Evolutionary conservation across 2,888 invertebrate species (phyloP).

Genomic region (Callosobruchus maculatus): DNA sequence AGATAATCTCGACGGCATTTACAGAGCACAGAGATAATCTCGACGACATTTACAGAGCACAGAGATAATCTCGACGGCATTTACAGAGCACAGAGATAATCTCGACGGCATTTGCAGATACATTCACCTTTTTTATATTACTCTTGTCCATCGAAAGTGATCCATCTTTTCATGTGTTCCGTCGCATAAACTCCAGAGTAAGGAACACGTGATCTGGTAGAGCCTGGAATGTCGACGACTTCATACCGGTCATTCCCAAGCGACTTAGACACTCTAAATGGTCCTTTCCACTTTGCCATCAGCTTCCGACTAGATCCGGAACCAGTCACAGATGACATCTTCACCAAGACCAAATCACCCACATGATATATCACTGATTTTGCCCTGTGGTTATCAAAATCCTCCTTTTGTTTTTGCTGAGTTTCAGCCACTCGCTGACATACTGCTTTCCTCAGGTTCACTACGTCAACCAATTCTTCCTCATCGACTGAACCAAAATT

Average conservation of each 20-base stretch:
- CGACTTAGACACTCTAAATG: conserved; percentile 9
- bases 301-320: conserved; percentile 17
- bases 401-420: conserved; percentile 13
- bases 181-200: not conserved
- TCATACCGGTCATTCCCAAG: conserved; percentile 12
- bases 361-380: conserved; percentile 3
- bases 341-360: conserved; percentile 14
- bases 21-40: too few relatives aligned
- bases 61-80: too few relatives aligned
- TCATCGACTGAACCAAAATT: not conserved
- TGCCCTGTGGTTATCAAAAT: conserved; percentile 9
- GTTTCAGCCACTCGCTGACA: not conserved
- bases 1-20: too few relatives aligned
- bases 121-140: too few relatives aligned
- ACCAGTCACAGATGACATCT: conserved; percentile 8
- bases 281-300: conserved; percentile 18
- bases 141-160: not conserved
- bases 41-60: too few relatives aligned
- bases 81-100: too few relatives aligned
- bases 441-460: conserved; percentile 8
- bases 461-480: conserved; percentile 8
- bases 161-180: not conserved
- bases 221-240: conserved; percentile 5
- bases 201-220: not conserved
- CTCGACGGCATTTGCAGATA: too few relatives aligned